Evolutionary conservation across 1,140 invertebrate genomes (phyloP), one percentile per base, ranked within the genome.

Genomic region (Chironomus tepperi): DNA sequence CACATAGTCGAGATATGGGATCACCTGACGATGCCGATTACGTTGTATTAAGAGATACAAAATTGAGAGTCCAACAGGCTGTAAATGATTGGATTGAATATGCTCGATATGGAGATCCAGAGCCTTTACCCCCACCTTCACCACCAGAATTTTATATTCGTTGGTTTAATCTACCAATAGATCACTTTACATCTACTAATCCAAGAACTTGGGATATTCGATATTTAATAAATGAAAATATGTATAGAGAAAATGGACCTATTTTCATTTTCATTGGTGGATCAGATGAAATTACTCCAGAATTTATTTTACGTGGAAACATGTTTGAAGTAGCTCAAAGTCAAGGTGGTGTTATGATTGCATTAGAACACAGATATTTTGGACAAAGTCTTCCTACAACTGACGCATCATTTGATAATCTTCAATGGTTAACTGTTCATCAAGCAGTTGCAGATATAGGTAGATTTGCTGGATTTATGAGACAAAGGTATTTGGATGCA

Each of bases 201-300:
- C 80, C 80, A 64, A 81, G 84, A 42, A 86, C 84, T 10, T 92
- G 88, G 86, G 77, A 79, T 75, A 91, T 91, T 87, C 89, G n/a
- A 2, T 67, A 67, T n/a, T 47, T 47, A 47, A 10, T 47, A 15
- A 47, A 47, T 47, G 43, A 47, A 47, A 47, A 47, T 47, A 1
- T 47, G 8, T 82, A 77, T 43, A 18, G 78, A 76, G 74, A 79
- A 19, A 82, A 83, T 42, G 86, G 86, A 0, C 88, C 91, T 7
- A 84, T 93, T 34, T 88, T 93, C 74, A 85, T 93, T 64, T 88
- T 88, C 81, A 86, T 93, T 70, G 91, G 91, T 1, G 89, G 89
- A 3, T 87, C 89, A 78, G 88, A 87, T 87, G 77, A 74, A 7
- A 89, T 89, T 76, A 78, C 78, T 0, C 43, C 43, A 3, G 43